These are phyloP conservation scores for Dicrostonyx torquatus DNA, from an alignment of 2,797 vertebrate species.

Conservation along the genomic window DNA sequence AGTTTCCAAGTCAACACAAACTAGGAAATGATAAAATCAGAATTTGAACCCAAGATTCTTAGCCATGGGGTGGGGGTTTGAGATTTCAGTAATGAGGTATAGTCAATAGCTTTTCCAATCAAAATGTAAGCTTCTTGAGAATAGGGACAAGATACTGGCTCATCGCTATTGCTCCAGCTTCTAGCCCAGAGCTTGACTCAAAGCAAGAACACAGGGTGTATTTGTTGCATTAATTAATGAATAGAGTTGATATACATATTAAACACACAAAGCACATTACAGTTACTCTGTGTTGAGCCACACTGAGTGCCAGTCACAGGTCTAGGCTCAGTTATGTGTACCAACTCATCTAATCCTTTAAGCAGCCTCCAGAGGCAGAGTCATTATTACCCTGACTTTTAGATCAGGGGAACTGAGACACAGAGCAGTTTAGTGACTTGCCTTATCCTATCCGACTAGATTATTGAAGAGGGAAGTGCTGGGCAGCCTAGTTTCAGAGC, in stretches of 20 bases:
- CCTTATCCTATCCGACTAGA: not conserved
- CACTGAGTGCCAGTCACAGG: too few relatives aligned
- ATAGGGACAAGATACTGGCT: not conserved
- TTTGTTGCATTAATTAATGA: not conserved
- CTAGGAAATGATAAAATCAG: not conserved
- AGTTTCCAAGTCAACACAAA: not conserved
- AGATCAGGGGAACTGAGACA: not conserved
- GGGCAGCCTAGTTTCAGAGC: not conserved
- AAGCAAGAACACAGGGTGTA: not conserved
- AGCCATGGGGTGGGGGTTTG: not conserved
- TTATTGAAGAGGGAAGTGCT: not conserved
- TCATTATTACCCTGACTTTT: not conserved
- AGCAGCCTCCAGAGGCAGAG: not conserved
- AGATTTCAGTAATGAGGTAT: not conserved
- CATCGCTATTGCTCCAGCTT: not conserved
- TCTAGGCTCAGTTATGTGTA: not conserved
- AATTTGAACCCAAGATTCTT: constrained; percentile 19
- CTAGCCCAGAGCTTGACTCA: not conserved
- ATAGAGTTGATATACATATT: not conserved
- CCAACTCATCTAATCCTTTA: not conserved
- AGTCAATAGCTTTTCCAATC: too few relatives aligned
- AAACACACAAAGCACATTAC: not conserved
- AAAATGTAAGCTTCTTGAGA: not conserved
- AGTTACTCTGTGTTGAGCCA: not conserved
- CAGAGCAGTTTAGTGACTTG: not conserved